A percentile compares a stretch with the other conserved stretches of the same genome.
Evolutionary conservation across 2,888 invertebrate genomes (phyloP).

Genomic region (Blastobasis lacticolella): DNA sequence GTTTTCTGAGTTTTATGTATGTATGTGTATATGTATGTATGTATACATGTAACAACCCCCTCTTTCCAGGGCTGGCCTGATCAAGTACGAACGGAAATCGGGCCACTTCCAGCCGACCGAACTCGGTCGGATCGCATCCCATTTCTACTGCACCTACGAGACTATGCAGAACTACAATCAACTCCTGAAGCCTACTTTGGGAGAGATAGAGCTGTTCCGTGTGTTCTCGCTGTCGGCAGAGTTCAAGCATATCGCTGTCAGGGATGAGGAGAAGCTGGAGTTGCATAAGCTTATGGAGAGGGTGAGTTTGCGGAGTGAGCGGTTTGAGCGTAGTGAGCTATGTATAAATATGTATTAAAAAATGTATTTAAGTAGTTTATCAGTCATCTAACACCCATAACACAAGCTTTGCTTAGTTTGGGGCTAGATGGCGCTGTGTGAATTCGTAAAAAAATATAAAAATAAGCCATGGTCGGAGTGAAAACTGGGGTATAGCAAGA

Average conservation of each 20-base stretch:
- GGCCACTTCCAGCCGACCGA: conserved; percentile 94
- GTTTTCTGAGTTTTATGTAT: too few species aligned
- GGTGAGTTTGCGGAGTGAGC: conserved; percentile 27
- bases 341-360: neutral
- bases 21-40: too few species aligned
- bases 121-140: conserved; percentile 96
- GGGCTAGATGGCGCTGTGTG: too few species aligned
- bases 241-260: conserved; percentile 93
- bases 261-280: conserved; percentile 98
- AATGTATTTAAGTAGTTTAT: too few species aligned
- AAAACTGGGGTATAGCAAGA: too few species aligned
- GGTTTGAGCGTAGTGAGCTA: neutral
- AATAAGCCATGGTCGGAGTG: too few species aligned
- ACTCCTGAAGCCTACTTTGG: conserved; percentile 94
- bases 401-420: too few species aligned
- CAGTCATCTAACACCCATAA: too few species aligned
- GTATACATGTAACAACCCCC: too few species aligned
- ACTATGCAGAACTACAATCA: conserved; percentile 98
- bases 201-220: conserved; percentile 97
- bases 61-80: conserved; percentile 84
- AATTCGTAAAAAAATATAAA: too few species aligned
- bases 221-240: conserved; percentile 99
- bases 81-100: conserved; percentile 95
- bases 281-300: conserved; percentile 91
- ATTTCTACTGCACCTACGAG: conserved; percentile 98